Evolutionary conservation across 2,113 vertebrate genomes (phyloP).

Genomic region (Barbus barbus): DNA sequence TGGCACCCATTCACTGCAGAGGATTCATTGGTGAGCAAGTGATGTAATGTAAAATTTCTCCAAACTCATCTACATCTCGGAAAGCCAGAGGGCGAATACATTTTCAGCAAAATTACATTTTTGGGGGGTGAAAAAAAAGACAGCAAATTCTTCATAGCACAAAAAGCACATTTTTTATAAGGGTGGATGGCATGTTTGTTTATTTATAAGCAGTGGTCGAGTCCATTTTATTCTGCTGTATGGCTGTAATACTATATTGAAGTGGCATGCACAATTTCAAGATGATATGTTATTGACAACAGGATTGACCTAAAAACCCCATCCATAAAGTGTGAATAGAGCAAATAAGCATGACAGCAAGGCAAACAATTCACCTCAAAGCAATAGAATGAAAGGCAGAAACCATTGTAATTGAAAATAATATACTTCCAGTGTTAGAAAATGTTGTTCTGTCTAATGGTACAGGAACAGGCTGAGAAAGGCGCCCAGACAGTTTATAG

Average conservation of each 20-base stretch:
- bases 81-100: not conserved
- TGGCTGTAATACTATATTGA: not conserved
- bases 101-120: not conserved
- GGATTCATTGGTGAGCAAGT: not conserved
- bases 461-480: not conserved
- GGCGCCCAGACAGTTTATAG: not conserved
- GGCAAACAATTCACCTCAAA: not conserved
- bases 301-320: not conserved
- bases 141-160: not conserved
- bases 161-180: not conserved
- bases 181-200: not conserved
- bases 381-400: not conserved
- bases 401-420: not conserved
- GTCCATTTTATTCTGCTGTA: not conserved
- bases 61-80: not conserved
- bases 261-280: not conserved
- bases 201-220: not conserved
- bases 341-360: not conserved
- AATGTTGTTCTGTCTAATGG: not conserved
- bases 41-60: not conserved
- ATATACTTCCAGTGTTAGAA: not conserved
- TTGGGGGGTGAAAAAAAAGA: too few relatives aligned
- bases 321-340: not conserved
- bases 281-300: slow-evolving; percentile 1
- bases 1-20: not conserved